These are phyloP conservation scores for Samia ricini DNA, from an alignment of 1,140 invertebrate genomes.

Conservation along the genomic window DNA sequence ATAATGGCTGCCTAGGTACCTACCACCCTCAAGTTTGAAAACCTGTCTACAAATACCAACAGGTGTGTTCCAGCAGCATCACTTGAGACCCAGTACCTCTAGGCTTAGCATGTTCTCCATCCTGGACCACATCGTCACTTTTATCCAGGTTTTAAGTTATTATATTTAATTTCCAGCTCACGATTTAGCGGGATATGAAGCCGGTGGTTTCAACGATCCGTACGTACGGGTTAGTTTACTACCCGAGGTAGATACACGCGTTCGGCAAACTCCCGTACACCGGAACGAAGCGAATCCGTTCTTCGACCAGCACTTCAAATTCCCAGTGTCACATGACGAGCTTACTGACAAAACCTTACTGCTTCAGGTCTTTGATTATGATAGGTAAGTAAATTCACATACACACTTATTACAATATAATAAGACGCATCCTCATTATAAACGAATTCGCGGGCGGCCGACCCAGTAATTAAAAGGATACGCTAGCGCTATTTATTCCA, in stretches of 20 bases:
- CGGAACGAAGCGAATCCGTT: slow-evolving; percentile 87
- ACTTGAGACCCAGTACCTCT: too few species aligned
- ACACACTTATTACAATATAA: too few species aligned
- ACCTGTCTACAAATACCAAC: too few species aligned
- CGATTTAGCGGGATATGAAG: slow-evolving; percentile 87
- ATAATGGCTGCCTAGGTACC: too few species aligned
- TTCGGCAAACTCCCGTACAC: slow-evolving; percentile 89
- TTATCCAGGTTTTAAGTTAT: background rate
- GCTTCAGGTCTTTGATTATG: slow-evolving; percentile 85
- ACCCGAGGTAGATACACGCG: slow-evolving; percentile 90
- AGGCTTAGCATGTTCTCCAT: too few species aligned
- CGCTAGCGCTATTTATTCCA: too few species aligned
- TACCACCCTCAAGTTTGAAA: too few species aligned
- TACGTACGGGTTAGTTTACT: slow-evolving; percentile 87
- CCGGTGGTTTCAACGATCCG: slow-evolving; percentile 92
- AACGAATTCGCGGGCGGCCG: too few species aligned
- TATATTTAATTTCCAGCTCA: slow-evolving; percentile 80
- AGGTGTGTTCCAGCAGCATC: too few species aligned
- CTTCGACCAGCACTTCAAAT: slow-evolving; percentile 92
- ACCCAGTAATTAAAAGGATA: too few species aligned
- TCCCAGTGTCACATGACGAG: slow-evolving; percentile 89
- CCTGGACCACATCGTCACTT: too few species aligned
- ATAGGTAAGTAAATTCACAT: slow-evolving; percentile 49
- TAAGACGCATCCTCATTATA: too few species aligned
- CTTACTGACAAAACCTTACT: slow-evolving; percentile 85